phyloP scores from a whole-genome alignment of 2,888 invertebrate genomes.

The Blastobasis lacticolella region DNA sequence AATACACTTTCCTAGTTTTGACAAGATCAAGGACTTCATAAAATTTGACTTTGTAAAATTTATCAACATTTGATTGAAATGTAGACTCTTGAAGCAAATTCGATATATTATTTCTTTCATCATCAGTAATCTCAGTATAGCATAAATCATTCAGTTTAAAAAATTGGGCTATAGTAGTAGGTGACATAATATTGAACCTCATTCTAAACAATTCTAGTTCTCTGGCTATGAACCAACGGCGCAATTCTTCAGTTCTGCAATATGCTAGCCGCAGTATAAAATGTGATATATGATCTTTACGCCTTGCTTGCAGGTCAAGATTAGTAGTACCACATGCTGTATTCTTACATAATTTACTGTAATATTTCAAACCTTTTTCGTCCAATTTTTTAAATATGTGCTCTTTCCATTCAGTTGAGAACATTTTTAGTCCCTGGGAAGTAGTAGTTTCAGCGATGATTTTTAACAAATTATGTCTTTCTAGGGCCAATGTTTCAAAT shows the following conservation, averaged over 20 bases:
- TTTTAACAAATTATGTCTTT: constrained; percentile 85
- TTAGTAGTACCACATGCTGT: constrained; percentile 71
- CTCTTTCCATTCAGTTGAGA: constrained; percentile 80
- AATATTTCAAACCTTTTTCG: constrained; percentile 79
- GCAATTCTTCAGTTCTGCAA: constrained; percentile 88
- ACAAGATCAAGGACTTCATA: constrained; percentile 91
- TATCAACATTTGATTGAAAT: constrained; percentile 75
- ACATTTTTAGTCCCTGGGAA: constrained; percentile 74
- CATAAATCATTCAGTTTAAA: constrained; percentile 79
- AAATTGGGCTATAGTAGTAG: constrained; percentile 78
- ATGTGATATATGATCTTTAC: constrained; percentile 92
- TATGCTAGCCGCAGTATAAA: constrained; percentile 94
- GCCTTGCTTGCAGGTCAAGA: constrained; percentile 77
- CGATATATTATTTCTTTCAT: constrained; percentile 78
- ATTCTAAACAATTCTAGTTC: constrained; percentile 93
- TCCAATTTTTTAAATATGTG: constrained; percentile 77
- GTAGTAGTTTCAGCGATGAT: constrained; percentile 83
- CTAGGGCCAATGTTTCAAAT: constrained; percentile 90
- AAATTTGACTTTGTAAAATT: constrained; percentile 90
- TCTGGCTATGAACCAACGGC: constrained; percentile 90
- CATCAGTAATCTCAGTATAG: constrained; percentile 78
- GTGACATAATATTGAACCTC: constrained; percentile 78
- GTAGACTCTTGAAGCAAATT: constrained; percentile 77
- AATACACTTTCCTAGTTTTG: constrained; percentile 82
- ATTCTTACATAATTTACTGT: constrained; percentile 75